Conservation (phyloP, 2,113 vertebrate species). For the Aplodontia rufa region DNA sequence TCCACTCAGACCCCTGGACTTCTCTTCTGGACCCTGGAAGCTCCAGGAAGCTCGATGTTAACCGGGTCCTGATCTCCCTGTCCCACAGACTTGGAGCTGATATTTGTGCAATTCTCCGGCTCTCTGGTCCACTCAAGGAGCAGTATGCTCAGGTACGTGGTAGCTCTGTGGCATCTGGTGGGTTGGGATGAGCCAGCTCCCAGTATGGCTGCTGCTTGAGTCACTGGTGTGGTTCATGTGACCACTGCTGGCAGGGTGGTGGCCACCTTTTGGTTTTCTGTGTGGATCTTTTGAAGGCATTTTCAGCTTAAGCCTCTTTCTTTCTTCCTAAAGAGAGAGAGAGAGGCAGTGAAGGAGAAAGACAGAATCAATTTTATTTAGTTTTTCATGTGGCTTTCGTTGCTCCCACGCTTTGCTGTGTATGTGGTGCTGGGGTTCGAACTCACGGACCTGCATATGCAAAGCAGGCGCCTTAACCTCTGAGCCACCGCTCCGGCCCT, state of each 20-base stretch:
- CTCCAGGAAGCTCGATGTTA: neutral
- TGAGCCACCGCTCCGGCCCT: too few species aligned
- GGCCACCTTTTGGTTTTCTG: neutral
- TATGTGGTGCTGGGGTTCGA: too few species aligned
- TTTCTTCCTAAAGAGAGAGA: too few species aligned
- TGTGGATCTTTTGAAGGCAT: neutral
- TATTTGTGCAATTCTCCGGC: constrained; percentile 81
- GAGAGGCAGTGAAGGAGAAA: too few species aligned
- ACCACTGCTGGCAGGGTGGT: neutral
- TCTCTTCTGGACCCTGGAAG: neutral
- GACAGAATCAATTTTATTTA: too few species aligned
- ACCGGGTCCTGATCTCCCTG: neutral
- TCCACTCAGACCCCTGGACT: neutral
- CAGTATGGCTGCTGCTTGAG: neutral
- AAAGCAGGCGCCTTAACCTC: too few species aligned
- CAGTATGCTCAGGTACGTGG: constrained; percentile 83
- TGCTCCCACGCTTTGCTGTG: too few species aligned
- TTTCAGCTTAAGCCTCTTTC: neutral
- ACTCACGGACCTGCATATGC: too few species aligned
- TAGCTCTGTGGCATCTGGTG: neutral
- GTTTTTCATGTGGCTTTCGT: too few species aligned
- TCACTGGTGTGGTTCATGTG: neutral
- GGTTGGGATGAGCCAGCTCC: neutral
- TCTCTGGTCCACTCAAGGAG: constrained; percentile 85
- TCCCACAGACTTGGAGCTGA: constrained; percentile 79